A percentile compares a stretch with the other conserved stretches of the same genome.
Evolutionary conservation across 1,140 invertebrate genomes (phyloP).

Genomic region (Cydia fagiglandana): DNA sequence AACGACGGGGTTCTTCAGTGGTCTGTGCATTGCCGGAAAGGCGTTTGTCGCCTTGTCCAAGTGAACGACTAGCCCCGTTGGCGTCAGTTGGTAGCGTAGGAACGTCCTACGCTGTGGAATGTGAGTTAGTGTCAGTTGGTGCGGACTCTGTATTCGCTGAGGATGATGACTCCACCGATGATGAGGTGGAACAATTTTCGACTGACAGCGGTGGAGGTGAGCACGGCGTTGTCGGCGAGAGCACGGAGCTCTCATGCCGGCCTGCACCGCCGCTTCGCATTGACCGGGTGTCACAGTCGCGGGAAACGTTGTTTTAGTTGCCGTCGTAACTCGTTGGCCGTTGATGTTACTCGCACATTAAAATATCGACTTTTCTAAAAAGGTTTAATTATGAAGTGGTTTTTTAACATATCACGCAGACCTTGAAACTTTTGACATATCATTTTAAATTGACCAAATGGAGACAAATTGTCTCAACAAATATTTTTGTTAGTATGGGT

Average conservation of each 20-base stretch:
- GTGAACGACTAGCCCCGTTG: slow-evolving; percentile 85
- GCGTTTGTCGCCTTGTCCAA: slow-evolving; percentile 87
- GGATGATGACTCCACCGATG: slow-evolving; percentile 87
- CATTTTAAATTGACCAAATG: slow-evolving; percentile 40
- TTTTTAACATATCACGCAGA: slow-evolving; percentile 60
- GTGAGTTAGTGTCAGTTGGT: slow-evolving; percentile 84
- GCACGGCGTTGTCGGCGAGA: slow-evolving; percentile 47
- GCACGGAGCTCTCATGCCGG: slow-evolving; percentile 63
- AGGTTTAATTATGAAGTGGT: slow-evolving; percentile 35
- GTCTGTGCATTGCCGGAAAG: slow-evolving; percentile 84
- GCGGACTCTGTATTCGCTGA: slow-evolving; percentile 88
- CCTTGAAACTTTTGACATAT: slow-evolving; percentile 47
- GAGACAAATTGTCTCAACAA: neutral
- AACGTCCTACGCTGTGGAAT: slow-evolving; percentile 83
- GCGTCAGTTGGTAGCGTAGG: slow-evolving; percentile 89
- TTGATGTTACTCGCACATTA: slow-evolving; percentile 63
- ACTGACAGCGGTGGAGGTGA: slow-evolving; percentile 86
- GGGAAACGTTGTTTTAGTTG: slow-evolving; percentile 75
- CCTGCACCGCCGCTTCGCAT: slow-evolving; percentile 52
- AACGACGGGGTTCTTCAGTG: slow-evolving; percentile 87
- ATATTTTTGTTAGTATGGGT: neutral
- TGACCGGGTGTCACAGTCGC: slow-evolving; percentile 62
- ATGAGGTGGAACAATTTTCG: slow-evolving; percentile 89
- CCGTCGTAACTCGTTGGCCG: slow-evolving; percentile 46
- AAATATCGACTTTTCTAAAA: slow-evolving; percentile 62